Conservation (phyloP, 2,797 vertebrate species). For the Rhinatrema bivittatum region DNA sequence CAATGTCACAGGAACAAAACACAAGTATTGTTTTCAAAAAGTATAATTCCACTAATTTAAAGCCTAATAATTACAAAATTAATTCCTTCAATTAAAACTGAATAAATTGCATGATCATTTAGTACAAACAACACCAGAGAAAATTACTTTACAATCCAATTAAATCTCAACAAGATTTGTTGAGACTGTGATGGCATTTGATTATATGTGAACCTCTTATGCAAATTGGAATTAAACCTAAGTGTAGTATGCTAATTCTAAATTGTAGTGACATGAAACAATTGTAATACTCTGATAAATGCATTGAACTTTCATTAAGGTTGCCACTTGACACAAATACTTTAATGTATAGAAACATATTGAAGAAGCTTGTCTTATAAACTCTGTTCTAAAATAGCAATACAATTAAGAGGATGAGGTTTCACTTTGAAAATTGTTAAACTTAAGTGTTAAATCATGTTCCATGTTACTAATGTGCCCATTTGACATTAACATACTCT, state of each 20-base stretch:
- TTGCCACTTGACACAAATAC: neutral
- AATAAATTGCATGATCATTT: conserved; percentile 15
- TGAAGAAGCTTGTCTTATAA: neutral
- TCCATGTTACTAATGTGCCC: too few relatives aligned
- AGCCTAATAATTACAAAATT: conserved; percentile 25
- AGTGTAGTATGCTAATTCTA: conserved; percentile 5
- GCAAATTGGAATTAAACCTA: conserved; percentile 24
- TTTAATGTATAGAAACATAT: neutral
- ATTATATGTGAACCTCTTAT: conserved; percentile 28
- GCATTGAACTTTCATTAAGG: neutral
- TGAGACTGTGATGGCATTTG: conserved; percentile 25
- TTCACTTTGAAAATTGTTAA: too few relatives aligned
- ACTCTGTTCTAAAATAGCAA: neutral
- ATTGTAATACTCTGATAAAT: neutral
- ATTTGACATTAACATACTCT: too few relatives aligned
- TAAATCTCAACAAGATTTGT: conserved; percentile 39
- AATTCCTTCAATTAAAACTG: conserved; percentile 37
- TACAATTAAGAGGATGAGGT: too few relatives aligned
- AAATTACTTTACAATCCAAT: conserved; percentile 41
- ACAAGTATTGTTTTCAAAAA: conserved; percentile 13
- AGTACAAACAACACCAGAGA: conserved; percentile 21
- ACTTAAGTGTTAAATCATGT: too few relatives aligned
- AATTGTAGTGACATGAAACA: neutral
- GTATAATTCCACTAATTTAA: conserved; percentile 5
- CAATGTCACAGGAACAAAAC: neutral